These are phyloP conservation scores for Danionella dracula DNA, from an alignment of 2,797 vertebrate genomes.

Conservation along the genomic window DNA sequence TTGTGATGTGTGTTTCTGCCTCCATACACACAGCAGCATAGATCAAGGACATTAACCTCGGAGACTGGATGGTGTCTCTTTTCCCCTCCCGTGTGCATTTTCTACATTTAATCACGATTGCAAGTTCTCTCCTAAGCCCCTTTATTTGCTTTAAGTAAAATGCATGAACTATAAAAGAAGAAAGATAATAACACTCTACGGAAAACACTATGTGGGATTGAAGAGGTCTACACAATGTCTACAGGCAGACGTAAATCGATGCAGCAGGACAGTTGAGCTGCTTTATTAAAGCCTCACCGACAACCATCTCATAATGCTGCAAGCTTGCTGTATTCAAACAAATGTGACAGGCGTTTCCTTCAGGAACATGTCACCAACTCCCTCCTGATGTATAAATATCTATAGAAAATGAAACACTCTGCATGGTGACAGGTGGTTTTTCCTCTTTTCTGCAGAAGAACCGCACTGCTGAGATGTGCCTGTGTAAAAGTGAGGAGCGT, in stretches of 20 bases:
- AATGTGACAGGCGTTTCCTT: slow-evolving; percentile 6
- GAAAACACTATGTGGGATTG: background rate
- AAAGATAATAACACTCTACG: too few species aligned
- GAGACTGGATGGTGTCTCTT: background rate
- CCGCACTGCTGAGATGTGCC: background rate
- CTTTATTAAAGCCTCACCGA: background rate
- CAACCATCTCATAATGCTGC: background rate
- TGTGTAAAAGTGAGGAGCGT: slow-evolving; percentile 19
- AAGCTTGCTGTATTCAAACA: slow-evolving; percentile 5
- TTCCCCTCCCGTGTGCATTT: background rate
- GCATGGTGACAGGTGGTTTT: slow-evolving; percentile 17
- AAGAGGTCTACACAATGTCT: slow-evolving; percentile 7
- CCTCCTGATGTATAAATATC: slow-evolving; percentile 14
- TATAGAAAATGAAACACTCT: slow-evolving; percentile 14
- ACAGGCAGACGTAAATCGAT: slow-evolving; percentile 11
- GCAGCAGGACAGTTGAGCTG: background rate
- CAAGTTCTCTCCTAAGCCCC: background rate
- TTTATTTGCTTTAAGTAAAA: slow-evolving; percentile 9
- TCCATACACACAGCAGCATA: background rate
- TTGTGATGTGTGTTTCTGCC: slow-evolving; percentile 23
- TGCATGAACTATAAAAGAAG: background rate
- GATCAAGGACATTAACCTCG: slow-evolving; percentile 15
- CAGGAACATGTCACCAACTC: background rate
- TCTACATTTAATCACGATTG: background rate
- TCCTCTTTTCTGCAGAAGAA: background rate